Percentiles rank a stretch among this genome's conserved stretches.
Conservation (phyloP, 2,888 invertebrate genomes). For the Agrotis ipsilon region DNA sequence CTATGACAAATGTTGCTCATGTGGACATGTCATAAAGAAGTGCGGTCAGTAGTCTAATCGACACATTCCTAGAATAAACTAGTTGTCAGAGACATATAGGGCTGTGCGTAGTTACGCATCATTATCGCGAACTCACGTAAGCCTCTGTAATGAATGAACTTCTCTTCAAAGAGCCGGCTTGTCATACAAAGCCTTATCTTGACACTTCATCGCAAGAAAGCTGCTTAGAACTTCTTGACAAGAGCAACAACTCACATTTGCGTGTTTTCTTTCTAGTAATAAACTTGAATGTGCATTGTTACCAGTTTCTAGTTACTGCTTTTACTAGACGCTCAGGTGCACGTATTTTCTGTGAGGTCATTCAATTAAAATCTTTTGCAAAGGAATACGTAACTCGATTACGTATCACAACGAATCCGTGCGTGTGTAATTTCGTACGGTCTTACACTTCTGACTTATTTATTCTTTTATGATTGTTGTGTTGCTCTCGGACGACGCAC, state of each 20-base stretch:
- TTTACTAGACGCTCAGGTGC: conserved; percentile 30
- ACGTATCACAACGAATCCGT: conserved; percentile 42
- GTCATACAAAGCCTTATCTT: conserved; percentile 44
- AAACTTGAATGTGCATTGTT: conserved; percentile 20
- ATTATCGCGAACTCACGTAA: conserved; percentile 51
- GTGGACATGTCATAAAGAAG: conserved; percentile 31
- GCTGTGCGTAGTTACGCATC: conserved; percentile 35
- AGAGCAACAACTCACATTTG: background rate
- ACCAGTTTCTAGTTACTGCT: conserved; percentile 14
- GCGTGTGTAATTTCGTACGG: conserved; percentile 59
- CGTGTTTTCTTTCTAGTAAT: conserved; percentile 18
- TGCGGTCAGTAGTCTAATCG: conserved; percentile 44
- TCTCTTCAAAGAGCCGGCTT: conserved; percentile 40
- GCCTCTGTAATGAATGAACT: conserved; percentile 39
- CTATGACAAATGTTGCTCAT: conserved; percentile 49
- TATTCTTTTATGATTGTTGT: conserved; percentile 58
- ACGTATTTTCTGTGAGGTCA: conserved; percentile 49
- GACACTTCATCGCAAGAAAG: conserved; percentile 39
- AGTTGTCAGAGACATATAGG: conserved; percentile 31
- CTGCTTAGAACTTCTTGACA: conserved; percentile 16
- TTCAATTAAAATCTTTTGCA: conserved; percentile 35
- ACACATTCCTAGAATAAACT: conserved; percentile 34
- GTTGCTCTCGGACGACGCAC: conserved; percentile 61
- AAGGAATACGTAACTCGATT: conserved; percentile 48
- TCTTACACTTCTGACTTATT: conserved; percentile 58